Percentiles rank a stretch among this genome's conserved stretches.
Conservation (phyloP, 2,113 vertebrate species). For the Cyprinodon tularosa region DNA sequence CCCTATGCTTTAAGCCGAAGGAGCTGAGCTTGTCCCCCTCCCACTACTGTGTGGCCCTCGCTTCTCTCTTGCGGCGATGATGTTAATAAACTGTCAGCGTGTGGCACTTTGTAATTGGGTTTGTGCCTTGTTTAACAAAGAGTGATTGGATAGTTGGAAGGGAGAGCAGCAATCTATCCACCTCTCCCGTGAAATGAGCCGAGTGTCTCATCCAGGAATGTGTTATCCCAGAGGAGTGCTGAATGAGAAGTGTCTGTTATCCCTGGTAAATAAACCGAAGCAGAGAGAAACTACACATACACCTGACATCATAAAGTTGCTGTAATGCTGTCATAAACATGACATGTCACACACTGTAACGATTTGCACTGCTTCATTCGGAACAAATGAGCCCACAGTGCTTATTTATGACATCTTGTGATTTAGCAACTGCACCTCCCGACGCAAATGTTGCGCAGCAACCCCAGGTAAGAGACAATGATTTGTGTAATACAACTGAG, state of each 20-base stretch:
- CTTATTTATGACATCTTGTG: constrained; percentile 41
- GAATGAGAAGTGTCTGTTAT: constrained; percentile 67
- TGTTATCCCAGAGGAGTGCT: constrained; percentile 63
- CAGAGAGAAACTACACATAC: constrained; percentile 4
- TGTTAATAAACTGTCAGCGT: constrained; percentile 77
- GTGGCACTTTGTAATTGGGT: constrained; percentile 77
- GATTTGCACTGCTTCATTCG: constrained; percentile 35
- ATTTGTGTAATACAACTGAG: neutral
- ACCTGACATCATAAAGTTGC: constrained; percentile 67
- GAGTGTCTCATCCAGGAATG: constrained; percentile 64
- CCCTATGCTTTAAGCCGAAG: constrained; percentile 62
- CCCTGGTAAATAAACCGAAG: constrained; percentile 63
- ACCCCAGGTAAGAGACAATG: neutral
- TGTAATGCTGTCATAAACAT: constrained; percentile 64
- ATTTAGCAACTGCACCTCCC: constrained; percentile 41
- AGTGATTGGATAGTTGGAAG: constrained; percentile 75
- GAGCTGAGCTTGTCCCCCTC: constrained; percentile 15
- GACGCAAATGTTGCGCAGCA: neutral
- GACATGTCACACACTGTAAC: constrained; percentile 44
- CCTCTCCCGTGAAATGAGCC: constrained; percentile 72
- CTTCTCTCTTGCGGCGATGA: constrained; percentile 47
- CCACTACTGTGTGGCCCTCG: neutral
- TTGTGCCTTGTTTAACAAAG: constrained; percentile 80
- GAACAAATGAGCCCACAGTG: constrained; percentile 46
- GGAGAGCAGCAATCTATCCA: constrained; percentile 67